Conservation (phyloP, 2,113 vertebrate species). For the Eupsittula cactorum region DNA sequence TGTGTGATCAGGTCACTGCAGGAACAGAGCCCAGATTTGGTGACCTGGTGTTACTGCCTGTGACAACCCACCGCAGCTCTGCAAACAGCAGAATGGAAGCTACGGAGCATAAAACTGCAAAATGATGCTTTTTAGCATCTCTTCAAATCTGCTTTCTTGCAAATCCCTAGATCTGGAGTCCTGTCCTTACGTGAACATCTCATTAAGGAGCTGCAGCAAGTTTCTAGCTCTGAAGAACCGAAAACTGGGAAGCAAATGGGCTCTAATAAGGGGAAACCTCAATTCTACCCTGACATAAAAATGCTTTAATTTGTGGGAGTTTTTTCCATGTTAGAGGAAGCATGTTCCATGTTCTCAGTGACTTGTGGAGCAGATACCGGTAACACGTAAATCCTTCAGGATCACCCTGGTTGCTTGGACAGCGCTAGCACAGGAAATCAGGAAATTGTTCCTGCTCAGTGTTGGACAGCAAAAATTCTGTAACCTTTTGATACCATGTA, state of each 20-base stretch:
- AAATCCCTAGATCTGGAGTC: background rate
- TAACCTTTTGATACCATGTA: background rate
- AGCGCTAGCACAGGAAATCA: background rate
- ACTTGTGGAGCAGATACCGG: rapidly evolving
- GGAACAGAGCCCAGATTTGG: background rate
- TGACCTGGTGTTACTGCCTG: background rate
- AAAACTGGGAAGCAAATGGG: background rate
- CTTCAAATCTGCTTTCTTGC: background rate
- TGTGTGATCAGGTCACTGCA: background rate
- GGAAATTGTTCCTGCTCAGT: background rate
- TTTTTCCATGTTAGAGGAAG: background rate
- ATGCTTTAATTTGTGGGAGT: background rate
- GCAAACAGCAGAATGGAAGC: background rate
- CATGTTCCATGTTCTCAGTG: background rate
- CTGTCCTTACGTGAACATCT: background rate
- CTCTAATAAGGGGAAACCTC: background rate
- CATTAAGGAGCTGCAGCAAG: rapidly evolving
- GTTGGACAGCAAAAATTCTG: background rate
- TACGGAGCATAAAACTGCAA: background rate
- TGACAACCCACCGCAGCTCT: background rate
- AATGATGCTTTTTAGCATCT: background rate
- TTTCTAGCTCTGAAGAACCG: background rate
- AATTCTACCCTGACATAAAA: background rate
- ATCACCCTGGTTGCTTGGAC: background rate
- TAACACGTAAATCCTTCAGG: background rate